These are phyloP conservation scores for Zoanthus sansibaricus DNA, from an alignment of 92 coral and sea anemone species.

Conservation along the genomic window DNA sequence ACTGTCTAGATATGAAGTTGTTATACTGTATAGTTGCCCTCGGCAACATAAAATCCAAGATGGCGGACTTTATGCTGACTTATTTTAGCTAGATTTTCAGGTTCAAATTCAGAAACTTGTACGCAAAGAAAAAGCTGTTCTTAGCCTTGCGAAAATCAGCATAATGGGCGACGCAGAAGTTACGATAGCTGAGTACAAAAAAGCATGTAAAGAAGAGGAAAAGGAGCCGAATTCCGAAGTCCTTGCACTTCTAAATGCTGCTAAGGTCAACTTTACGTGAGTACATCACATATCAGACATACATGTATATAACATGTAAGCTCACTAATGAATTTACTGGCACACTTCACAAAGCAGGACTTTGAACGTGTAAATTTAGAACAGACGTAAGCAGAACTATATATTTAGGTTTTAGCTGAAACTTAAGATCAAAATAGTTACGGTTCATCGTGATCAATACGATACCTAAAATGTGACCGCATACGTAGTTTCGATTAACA, in stretches of 20 bases:
- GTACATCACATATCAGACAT: conserved; percentile 33
- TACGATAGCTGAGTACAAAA: conserved; percentile 84
- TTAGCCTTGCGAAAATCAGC: neutral
- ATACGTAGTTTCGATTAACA: too few relatives aligned
- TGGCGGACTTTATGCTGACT: conserved; percentile 58
- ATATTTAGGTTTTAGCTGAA: too few relatives aligned
- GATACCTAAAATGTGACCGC: too few relatives aligned
- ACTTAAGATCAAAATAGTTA: too few relatives aligned
- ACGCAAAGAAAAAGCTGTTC: neutral
- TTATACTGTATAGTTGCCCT: conserved; percentile 36
- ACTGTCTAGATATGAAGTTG: neutral
- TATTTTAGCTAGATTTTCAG: neutral
- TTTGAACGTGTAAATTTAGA: too few relatives aligned
- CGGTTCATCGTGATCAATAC: too few relatives aligned
- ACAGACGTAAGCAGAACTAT: too few relatives aligned
- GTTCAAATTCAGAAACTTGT: neutral
- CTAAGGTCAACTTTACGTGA: conserved; percentile 89
- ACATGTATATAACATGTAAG: too few relatives aligned
- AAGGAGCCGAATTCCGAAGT: conserved; percentile 82
- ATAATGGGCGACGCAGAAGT: conserved; percentile 88
- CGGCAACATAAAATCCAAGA: conserved; percentile 67
- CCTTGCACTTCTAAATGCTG: conserved; percentile 81
- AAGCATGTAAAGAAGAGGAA: conserved; percentile 76
- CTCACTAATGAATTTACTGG: too few relatives aligned
- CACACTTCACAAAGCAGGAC: too few relatives aligned